These are phyloP conservation scores for Chrysaora quinquecirrha DNA, from an alignment of 30 jellyfish, hydroid and myxozoan genomes.

Conservation along the genomic window DNA sequence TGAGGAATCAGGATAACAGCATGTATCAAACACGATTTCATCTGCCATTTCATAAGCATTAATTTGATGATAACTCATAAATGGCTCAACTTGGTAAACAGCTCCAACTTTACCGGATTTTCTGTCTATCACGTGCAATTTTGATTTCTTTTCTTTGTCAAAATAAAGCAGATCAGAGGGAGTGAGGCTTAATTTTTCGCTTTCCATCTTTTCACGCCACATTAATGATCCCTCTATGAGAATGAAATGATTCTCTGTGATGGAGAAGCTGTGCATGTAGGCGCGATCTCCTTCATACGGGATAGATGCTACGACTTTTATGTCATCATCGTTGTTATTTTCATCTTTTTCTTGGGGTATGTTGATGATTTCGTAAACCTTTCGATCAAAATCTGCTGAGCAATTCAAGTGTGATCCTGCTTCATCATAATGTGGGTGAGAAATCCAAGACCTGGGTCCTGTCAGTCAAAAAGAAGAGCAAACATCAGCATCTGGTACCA, in stretches of 20 bases:
- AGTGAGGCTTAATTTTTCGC: too few relatives aligned
- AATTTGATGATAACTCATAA: slow-evolving; percentile 75
- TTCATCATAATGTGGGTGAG: slow-evolving; percentile 67
- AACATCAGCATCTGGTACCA: too few relatives aligned
- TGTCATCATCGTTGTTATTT: background rate
- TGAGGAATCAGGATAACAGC: slow-evolving; percentile 59
- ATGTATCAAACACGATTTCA: slow-evolving; percentile 49
- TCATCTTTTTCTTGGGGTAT: slow-evolving; percentile 33
- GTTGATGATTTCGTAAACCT: slow-evolving; percentile 33
- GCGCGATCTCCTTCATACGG: slow-evolving; percentile 33
- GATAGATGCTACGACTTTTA: slow-evolving; percentile 41
- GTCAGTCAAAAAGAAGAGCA: too few relatives aligned
- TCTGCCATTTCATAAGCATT: slow-evolving; percentile 54
- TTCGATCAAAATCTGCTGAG: slow-evolving; percentile 44
- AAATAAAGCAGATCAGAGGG: slow-evolving; percentile 52
- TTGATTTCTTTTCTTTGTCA: slow-evolving; percentile 35
- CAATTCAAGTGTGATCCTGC: slow-evolving; percentile 46
- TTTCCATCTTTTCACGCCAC: too few relatives aligned
- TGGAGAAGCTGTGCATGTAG: slow-evolving; percentile 71
- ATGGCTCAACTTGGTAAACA: slow-evolving; percentile 54
- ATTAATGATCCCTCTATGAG: slow-evolving; percentile 53
- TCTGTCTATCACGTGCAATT: slow-evolving; percentile 59
- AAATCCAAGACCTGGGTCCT: slow-evolving; percentile 75
- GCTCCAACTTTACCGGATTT: slow-evolving; percentile 39
- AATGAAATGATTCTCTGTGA: slow-evolving; percentile 67